Conservation (phyloP, 2,888 invertebrate species). For the Aporophyla lueneburgensis region DNA sequence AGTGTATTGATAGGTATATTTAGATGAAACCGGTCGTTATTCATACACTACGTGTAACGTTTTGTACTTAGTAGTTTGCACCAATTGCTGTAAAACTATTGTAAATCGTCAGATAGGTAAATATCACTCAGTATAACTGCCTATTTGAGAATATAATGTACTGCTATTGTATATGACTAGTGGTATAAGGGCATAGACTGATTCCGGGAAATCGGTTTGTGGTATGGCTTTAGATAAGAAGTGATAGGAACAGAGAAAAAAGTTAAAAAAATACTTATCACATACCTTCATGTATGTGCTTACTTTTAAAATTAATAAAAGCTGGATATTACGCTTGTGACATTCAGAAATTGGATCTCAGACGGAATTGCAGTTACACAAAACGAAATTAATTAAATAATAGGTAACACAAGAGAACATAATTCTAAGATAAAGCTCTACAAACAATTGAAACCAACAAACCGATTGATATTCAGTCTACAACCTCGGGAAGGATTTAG, state of each 20-base stretch:
- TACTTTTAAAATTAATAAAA: conserved; percentile 2
- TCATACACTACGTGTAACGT: conserved; percentile 63
- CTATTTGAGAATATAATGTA: conserved; percentile 81
- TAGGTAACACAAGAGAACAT: not conserved
- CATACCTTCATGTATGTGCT: not conserved
- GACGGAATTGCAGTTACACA: not conserved
- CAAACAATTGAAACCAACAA: conserved; percentile 34
- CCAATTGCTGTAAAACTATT: conserved; percentile 71
- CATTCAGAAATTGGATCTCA: not conserved
- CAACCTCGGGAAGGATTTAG: conserved; percentile 73
- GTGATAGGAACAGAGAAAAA: not conserved
- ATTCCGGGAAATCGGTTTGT: conserved; percentile 39
- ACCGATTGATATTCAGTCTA: conserved; percentile 68
- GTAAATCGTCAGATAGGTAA: conserved; percentile 72
- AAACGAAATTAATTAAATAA: not conserved
- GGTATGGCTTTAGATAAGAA: conserved; percentile 17
- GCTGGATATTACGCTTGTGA: conserved; percentile 18
- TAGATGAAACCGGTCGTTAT: conserved; percentile 53
- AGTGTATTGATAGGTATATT: conserved; percentile 15
- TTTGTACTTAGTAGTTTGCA: conserved; percentile 82
- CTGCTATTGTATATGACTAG: conserved; percentile 87
- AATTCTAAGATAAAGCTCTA: conserved; percentile 5
- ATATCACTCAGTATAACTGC: conserved; percentile 77
- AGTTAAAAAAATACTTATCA: not conserved
- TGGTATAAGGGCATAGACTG: conserved; percentile 76